A percentile compares a stretch with the other conserved stretches of the same genome.
phyloP scores from a whole-genome alignment of 2,888 invertebrate genomes.

The Mesorhabditis spiculigera region DNA sequence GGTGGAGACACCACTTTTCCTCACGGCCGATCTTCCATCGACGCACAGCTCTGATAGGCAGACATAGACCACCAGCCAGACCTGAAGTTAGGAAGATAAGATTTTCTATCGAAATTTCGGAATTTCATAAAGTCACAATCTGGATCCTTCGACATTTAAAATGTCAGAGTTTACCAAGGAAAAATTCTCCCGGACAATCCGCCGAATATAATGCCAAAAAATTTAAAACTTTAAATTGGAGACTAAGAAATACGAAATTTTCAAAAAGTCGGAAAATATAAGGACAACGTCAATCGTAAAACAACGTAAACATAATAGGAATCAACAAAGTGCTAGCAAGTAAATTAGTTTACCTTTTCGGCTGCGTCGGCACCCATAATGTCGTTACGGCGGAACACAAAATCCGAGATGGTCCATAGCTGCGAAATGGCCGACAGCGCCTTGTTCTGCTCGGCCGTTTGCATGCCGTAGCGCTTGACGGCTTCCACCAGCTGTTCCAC shows the following conservation, averaged over 20 bases:
- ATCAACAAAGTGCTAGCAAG: no score
- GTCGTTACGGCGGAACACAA: slow-evolving; percentile 59
- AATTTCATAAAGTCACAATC: no score
- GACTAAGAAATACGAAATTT: no score
- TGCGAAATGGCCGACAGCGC: slow-evolving; percentile 92
- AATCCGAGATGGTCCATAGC: slow-evolving; percentile 98
- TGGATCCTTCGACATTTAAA: no score
- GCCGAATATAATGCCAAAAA: background rate
- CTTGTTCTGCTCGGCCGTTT: slow-evolving; percentile 92
- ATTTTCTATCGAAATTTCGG: no score
- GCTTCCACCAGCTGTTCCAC: slow-evolving; percentile 70
- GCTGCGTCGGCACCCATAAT: slow-evolving; percentile 29
- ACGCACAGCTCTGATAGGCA: slow-evolving; percentile 73
- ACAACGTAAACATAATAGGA: no score
- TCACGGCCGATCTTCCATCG: slow-evolving; percentile 87
- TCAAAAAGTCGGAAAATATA: no score
- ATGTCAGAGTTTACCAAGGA: slow-evolving; percentile 14
- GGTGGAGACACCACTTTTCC: slow-evolving; percentile 88
- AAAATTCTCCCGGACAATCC: slow-evolving; percentile 58
- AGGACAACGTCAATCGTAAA: no score
- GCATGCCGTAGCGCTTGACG: slow-evolving; percentile 92
- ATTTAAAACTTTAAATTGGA: background rate
- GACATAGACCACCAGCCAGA: slow-evolving; percentile 58
- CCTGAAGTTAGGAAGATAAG: slow-evolving; percentile 10
- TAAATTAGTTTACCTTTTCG: slow-evolving; percentile 18